Conservation (phyloP, 2,888 invertebrate species). For the Smittia aterrima region DNA sequence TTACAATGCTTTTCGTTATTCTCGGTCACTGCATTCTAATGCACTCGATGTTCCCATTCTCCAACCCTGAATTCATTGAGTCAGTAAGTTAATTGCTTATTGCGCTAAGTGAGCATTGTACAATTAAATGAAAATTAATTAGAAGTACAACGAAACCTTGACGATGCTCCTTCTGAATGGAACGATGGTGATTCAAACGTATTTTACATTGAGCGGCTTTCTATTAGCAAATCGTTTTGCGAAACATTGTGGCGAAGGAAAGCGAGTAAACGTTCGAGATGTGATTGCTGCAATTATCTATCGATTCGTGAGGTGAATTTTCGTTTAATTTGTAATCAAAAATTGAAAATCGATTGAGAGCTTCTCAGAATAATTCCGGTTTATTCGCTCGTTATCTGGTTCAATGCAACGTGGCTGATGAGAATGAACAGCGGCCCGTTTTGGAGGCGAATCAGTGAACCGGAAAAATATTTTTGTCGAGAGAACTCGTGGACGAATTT, state of each 20-base stretch:
- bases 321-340: too few species aligned
- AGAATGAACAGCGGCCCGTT: conserved; percentile 52
- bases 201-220: conserved; percentile 41
- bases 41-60: conserved; percentile 26
- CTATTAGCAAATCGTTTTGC: conserved; percentile 14
- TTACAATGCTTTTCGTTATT: conserved; percentile 41
- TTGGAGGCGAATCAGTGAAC: conserved; percentile 48
- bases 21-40: conserved; percentile 42
- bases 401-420: conserved; percentile 53
- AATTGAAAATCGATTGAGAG: conserved; percentile 20
- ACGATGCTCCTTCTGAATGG: conserved; percentile 42
- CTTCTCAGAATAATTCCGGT: conserved; percentile 53
- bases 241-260: conserved; percentile 23
- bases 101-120: too few species aligned
- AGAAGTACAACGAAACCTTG: neutral
- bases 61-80: conserved; percentile 42
- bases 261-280: conserved; percentile 17
- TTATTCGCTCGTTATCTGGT: conserved; percentile 53
- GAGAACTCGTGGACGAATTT: conserved; percentile 57
- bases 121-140: too few species aligned
- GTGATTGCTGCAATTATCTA: conserved; percentile 12
- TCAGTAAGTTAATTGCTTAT: conserved; percentile 15
- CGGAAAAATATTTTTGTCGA: conserved; percentile 52
- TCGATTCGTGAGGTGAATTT: too few species aligned
- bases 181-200: conserved; percentile 39